Percentiles rank a stretch among this genome's conserved stretches.
These are phyloP conservation scores for Trachelus tabidus DNA, from an alignment of 2,888 invertebrate genomes.

Conservation along the genomic window DNA sequence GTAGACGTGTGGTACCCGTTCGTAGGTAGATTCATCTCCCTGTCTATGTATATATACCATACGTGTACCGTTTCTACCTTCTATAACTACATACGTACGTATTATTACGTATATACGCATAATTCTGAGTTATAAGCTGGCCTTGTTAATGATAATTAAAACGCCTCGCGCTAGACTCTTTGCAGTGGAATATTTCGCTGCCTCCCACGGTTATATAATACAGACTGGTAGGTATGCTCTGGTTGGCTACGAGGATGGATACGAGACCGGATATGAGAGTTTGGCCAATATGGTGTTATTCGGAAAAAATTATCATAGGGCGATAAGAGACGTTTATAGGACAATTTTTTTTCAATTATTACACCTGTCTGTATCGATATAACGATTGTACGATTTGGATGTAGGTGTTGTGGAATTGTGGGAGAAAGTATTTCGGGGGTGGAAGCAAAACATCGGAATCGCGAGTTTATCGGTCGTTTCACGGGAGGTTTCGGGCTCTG, in stretches of 20 bases:
- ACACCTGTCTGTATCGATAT: neutral
- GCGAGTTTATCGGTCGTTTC: slow-evolving; percentile 5
- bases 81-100: slow-evolving; percentile 49
- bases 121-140: slow-evolving; percentile 63
- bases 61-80: slow-evolving; percentile 17
- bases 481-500: neutral
- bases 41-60: slow-evolving; percentile 28
- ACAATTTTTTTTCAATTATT: neutral
- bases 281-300: neutral
- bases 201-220: neutral
- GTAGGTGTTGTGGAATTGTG: neutral
- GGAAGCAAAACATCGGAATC: neutral
- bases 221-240: neutral
- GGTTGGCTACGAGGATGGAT: neutral
- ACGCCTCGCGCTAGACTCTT: slow-evolving; percentile 50
- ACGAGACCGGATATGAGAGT: neutral
- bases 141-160: slow-evolving; percentile 66
- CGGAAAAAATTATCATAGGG: neutral
- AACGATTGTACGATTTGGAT: neutral
- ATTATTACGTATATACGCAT: slow-evolving; percentile 63
- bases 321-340: neutral
- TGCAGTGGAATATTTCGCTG: neutral
- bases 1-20: slow-evolving; percentile 22
- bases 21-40: slow-evolving; percentile 37
- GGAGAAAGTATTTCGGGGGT: neutral